Evolutionary conservation across 2,888 invertebrate species (phyloP).

Genomic region (Stenichneumon culpator): DNA sequence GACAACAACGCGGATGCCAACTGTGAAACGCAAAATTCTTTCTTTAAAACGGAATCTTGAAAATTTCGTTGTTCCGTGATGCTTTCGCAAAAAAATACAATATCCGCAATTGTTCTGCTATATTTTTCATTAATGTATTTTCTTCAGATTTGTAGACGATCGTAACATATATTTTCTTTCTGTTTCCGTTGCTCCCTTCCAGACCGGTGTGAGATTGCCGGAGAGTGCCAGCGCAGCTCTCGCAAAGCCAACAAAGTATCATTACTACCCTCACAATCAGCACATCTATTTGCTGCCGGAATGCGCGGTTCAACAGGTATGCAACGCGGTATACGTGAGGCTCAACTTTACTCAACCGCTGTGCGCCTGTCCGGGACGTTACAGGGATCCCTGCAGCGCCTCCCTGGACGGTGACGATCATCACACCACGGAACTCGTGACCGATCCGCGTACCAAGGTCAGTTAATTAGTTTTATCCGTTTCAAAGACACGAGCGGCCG

Average conservation of each 20-base stretch:
- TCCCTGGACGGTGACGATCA: slow-evolving; percentile 95
- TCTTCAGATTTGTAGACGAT: too few species aligned
- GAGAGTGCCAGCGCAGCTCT: slow-evolving; percentile 85
- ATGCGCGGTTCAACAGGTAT: slow-evolving; percentile 97
- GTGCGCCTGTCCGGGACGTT: slow-evolving; percentile 95
- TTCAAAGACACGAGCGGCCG: not conserved
- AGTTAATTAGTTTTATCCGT: slow-evolving; percentile 70
- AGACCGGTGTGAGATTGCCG: slow-evolving; percentile 86
- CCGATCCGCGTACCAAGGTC: slow-evolving; percentile 94
- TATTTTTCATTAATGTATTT: not conserved
- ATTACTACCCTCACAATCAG: slow-evolving; percentile 97
- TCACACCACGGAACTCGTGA: slow-evolving; percentile 95
- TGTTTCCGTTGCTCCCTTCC: slow-evolving; percentile 64
- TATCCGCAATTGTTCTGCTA: too few species aligned
- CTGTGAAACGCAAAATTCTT: too few species aligned
- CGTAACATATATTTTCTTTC: slow-evolving; percentile 7
- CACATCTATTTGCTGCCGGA: slow-evolving; percentile 96
- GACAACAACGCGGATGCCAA: too few species aligned
- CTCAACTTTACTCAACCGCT: slow-evolving; percentile 97
- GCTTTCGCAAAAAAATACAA: too few species aligned
- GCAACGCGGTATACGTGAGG: slow-evolving; percentile 96
- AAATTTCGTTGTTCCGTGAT: too few species aligned
- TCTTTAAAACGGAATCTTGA: too few species aligned
- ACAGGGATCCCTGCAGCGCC: slow-evolving; percentile 96
- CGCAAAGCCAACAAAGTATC: slow-evolving; percentile 96